Base-by-base conservation (phyloP, 2,797 vertebrate genomes). In the Falco novaeseelandiae region DNA sequence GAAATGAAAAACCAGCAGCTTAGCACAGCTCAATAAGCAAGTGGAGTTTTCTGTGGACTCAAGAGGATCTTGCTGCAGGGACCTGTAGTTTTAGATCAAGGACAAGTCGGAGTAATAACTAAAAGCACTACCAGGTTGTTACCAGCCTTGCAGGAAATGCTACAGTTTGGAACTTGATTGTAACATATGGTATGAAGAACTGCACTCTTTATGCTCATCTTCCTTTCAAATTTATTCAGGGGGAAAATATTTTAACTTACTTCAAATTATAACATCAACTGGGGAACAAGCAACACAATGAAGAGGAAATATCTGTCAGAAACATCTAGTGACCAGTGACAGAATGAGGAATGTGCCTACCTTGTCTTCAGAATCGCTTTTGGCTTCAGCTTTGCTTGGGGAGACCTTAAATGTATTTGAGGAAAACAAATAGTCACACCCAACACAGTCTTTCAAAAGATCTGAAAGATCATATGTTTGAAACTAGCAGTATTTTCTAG, bases 301-400 rank as follows among this genome's bases (percentile, higher is more conserved):
- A 77, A 80, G 30, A 90, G 23, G 3, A 89, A 90, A 87, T 18
- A 26, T 4, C 14, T 4, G 22, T 51, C 55, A 80, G 87, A 93
- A 61, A 1, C 13, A 81, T 9, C 11, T 1, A 21, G 14, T 11
- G 10, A 54, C 0, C 42, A 83, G 20, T 3, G 3, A 90, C 22
- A 88, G 52, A 76, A 62, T 3, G 49, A 95, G 32, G 4, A 89
- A 51, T 74, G 21, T 42, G 82, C 97, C 97, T 98, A 99, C 99
- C 99, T 98, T 98, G 55, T 99, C 99, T 97, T 99, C 99, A 59
- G 98, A 82, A 57, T 98, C 99, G 96, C 98, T 98, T 77, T 99
- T 98, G 91, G 98, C 93, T 86, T 98, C 98, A 61, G 98, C 96
- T 98, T 99, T 99, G 97, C 98, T 98, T 84, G 99, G 97, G 48